phyloP scores from a whole-genome alignment of 2,113 vertebrate genomes.

The Dromiciops gliroides region DNA sequence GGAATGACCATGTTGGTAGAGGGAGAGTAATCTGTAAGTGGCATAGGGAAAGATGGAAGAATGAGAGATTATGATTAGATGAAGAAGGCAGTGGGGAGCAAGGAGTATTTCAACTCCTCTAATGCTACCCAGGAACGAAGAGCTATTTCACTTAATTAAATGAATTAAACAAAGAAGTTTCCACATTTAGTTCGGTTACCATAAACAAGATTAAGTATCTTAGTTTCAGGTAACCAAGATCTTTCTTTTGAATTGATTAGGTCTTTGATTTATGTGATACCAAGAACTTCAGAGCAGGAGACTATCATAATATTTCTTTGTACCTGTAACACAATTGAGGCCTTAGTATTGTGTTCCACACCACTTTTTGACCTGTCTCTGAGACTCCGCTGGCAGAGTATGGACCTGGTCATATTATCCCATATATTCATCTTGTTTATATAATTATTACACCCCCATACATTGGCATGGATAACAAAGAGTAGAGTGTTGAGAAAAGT shows the following conservation, averaged over 20 bases:
- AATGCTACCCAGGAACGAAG: not conserved
- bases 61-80: not conserved
- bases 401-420: not conserved
- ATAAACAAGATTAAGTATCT: not conserved
- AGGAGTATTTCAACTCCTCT: not conserved
- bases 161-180: not conserved
- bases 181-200: not conserved
- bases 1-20: not conserved
- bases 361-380: not conserved
- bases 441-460: not conserved
- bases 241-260: not conserved
- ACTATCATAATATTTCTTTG: not conserved
- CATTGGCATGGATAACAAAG: slow-evolving; percentile 47
- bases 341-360: not conserved
- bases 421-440: not conserved
- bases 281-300: not conserved
- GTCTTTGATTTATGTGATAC: not conserved
- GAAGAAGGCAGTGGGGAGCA: not conserved
- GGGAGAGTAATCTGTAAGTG: not conserved
- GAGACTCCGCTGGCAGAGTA: not conserved
- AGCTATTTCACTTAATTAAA: not conserved
- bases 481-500: slow-evolving; percentile 59
- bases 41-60: not conserved
- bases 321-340: not conserved
- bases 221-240: not conserved